These are phyloP conservation scores for Dynastes tityus DNA, from an alignment of 2,888 invertebrate genomes.

Conservation along the genomic window DNA sequence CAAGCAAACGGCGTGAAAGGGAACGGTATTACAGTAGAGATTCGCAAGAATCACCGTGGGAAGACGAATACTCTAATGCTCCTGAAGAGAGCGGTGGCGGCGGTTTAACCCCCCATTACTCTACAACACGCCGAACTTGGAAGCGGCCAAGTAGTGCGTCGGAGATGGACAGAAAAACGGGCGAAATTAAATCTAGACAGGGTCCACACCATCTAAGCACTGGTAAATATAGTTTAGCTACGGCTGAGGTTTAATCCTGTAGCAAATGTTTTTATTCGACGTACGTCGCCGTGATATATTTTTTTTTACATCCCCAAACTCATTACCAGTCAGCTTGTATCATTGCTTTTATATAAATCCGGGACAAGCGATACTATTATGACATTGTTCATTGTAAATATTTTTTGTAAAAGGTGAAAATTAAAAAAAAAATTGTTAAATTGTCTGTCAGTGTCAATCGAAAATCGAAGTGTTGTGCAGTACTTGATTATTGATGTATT, in stretches of 20 bases:
- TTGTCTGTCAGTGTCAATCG: no score
- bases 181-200: slow-evolving; percentile 66
- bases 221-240: slow-evolving; percentile 47
- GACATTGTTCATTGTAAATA: no score
- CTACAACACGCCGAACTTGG: slow-evolving; percentile 69
- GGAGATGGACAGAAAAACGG: slow-evolving; percentile 72
- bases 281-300: no score
- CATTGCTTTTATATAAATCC: no score
- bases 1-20: slow-evolving; percentile 66
- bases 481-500: no score
- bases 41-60: slow-evolving; percentile 75
- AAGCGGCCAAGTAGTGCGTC: slow-evolving; percentile 75
- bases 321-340: no score
- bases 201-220: slow-evolving; percentile 58
- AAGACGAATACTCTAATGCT: slow-evolving; percentile 73
- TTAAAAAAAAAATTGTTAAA: no score
- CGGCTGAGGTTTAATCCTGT: no score
- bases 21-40: slow-evolving; percentile 67
- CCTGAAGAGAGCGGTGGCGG: slow-evolving; percentile 58
- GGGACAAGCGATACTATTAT: no score
- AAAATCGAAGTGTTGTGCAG: no score
- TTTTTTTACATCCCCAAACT: no score
- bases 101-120: slow-evolving; percentile 62
- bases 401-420: no score
- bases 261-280: slow-evolving; percentile 1